Base-by-base conservation (phyloP, 1,140 invertebrate genomes). In the Eubasilissa regina region DNA sequence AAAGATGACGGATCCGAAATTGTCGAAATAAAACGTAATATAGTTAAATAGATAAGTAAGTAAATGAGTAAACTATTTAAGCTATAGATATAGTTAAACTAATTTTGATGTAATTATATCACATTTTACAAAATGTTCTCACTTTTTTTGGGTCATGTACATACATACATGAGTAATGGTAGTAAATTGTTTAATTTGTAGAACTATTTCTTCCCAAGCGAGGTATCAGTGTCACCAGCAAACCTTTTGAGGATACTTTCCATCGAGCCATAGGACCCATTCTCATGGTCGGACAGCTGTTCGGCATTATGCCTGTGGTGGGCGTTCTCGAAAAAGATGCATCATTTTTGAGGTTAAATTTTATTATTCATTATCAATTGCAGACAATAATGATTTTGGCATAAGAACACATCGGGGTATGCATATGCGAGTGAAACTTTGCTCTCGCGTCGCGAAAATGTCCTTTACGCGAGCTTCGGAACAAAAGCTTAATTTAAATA, bases 201-300 rank as follows among this genome's bases (percentile, higher is more conserved):
- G 66, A 70, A 51, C 11, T 70, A 25, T 48, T 21, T 25, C n/a
- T 19, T 51, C 66, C 66, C 10, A 70, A 48, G 66, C 66, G 13
- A 21, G 66, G 66, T 25, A 47, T 70, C 12, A 35, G 10, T 44
- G 10, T 48, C 3, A 48, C 21, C 51, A 13, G 0, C 0, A 11
- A 62, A 51, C 43, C 43, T 11, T 13, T 13, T 4, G 74, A 78
- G 13, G 76, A 81, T 17, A 68, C 58, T 15, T 81, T 81, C 25
- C 77, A 81, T 62, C 45, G 62, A 3, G 80, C 80, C 4, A 81
- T 81, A 43, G 64, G 55, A 53, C 53, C 76, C 0, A 74, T 78
- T 48, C 60, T 78, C 48, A 68, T 72, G 1, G 21, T 81, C 9
- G 80, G 80, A 55, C 80, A 81, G 45, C 60, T 17, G 44, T 81